Conservation (phyloP, 2,797 vertebrate species). For the Rhinatrema bivittatum region DNA sequence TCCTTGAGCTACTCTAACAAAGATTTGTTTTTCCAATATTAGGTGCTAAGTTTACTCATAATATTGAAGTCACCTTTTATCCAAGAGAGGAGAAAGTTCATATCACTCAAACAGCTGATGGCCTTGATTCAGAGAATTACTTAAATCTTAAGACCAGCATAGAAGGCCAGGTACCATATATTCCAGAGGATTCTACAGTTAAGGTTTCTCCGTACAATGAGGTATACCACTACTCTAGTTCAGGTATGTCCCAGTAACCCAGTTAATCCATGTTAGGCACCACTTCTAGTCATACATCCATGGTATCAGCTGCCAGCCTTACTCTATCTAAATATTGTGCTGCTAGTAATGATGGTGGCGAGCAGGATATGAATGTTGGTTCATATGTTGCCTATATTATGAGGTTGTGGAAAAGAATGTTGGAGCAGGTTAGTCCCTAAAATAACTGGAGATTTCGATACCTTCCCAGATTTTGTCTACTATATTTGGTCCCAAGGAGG, state of each 20-base stretch:
- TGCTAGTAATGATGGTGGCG: not conserved
- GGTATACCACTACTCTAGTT: constrained; percentile 77
- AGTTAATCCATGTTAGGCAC: too few relatives aligned
- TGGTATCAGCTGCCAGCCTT: too few relatives aligned
- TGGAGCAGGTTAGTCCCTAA: too few relatives aligned
- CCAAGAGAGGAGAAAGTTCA: constrained; percentile 73
- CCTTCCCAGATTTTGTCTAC: too few relatives aligned
- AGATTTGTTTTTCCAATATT: too few relatives aligned
- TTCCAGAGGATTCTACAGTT: constrained; percentile 62
- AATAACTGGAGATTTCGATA: too few relatives aligned
- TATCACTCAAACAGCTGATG: constrained; percentile 71
- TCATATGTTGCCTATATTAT: not conserved
- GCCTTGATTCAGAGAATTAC: constrained; percentile 79
- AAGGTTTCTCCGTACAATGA: constrained; percentile 80
- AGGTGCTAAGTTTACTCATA: constrained; percentile 83
- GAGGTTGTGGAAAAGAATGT: too few relatives aligned
- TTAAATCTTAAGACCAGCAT: constrained; percentile 71
- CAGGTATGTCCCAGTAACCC: constrained; percentile 72
- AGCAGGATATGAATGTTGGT: too few relatives aligned
- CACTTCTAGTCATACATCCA: too few relatives aligned
- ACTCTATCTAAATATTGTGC: too few relatives aligned
- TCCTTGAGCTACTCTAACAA: too few relatives aligned
- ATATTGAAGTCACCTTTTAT: constrained; percentile 71
- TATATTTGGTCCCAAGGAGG: too few relatives aligned
- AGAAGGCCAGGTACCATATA: constrained; percentile 69